Evolutionary conservation across 2,113 vertebrate species (phyloP).

Genomic region (Nesogale talazaci): DNA sequence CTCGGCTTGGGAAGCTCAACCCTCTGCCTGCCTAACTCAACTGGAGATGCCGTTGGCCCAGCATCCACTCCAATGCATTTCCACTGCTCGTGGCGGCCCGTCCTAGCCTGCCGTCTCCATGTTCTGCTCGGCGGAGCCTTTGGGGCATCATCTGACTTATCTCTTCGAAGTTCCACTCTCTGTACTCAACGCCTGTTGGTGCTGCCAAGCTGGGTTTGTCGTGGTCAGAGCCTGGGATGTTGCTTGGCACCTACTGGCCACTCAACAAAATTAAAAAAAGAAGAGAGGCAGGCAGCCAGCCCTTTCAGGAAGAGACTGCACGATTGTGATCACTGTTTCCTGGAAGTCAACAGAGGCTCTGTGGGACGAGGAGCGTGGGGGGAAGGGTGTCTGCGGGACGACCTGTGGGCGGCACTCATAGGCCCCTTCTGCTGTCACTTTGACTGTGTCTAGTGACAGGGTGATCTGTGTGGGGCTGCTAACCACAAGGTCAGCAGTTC

Average conservation of each 20-base stretch:
- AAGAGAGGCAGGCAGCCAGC: background rate
- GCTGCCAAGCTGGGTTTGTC: slow-evolving; percentile 36
- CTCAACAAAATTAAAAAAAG: slow-evolving; percentile 73
- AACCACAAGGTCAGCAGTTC: no score
- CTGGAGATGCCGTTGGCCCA: slow-evolving; percentile 7
- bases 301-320: slow-evolving; percentile 67
- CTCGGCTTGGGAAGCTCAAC: background rate
- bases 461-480: no score
- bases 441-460: background rate
- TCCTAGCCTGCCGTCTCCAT: background rate
- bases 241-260: slow-evolving; percentile 69
- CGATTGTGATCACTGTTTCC: slow-evolving; percentile 61
- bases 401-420: background rate
- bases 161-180: slow-evolving; percentile 44
- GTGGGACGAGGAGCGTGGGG: background rate
- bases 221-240: slow-evolving; percentile 53
- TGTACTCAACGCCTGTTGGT: slow-evolving; percentile 5
- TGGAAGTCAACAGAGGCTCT: slow-evolving; percentile 54
- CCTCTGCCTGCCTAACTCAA: background rate
- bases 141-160: slow-evolving; percentile 46
- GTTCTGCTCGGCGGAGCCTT: slow-evolving; percentile 41
- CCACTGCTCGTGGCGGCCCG: background rate
- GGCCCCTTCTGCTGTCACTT: background rate
- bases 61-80: background rate
- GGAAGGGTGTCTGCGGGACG: background rate